These are phyloP conservation scores for Pemphigus obesinymphae DNA, from an alignment of 1,140 invertebrate genomes.

Conservation along the genomic window DNA sequence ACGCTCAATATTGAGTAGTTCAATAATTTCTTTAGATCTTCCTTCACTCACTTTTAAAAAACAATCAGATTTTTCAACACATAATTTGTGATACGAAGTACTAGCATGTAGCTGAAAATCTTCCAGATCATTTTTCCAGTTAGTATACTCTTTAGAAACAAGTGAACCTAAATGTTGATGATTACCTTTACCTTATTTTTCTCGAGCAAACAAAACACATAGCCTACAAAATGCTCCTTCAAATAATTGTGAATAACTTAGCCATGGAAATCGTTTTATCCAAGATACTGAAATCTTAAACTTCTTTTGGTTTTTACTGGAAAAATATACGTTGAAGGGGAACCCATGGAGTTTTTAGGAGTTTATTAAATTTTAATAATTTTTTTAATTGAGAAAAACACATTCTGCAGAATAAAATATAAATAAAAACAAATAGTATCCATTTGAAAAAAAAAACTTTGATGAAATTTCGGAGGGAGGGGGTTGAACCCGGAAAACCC, in stretches of 20 bases:
- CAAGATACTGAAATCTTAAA: conserved; percentile 10
- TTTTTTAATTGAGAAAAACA: too few relatives aligned
- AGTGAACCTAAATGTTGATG: background rate
- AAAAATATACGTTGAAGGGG: background rate
- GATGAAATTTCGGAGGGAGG: too few relatives aligned
- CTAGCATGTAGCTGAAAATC: background rate
- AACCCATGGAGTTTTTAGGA: background rate
- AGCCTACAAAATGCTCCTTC: conserved; percentile 9
- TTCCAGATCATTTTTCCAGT: background rate
- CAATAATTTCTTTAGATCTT: background rate
- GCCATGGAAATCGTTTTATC: background rate
- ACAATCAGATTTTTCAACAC: background rate
- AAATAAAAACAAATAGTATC: too few relatives aligned
- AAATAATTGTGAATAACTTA: background rate
- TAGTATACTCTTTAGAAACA: background rate
- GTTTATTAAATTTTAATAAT: too few relatives aligned
- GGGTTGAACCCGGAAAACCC: too few relatives aligned
- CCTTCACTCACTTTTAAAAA: conserved; percentile 2
- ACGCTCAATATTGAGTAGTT: background rate
- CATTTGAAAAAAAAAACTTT: too few relatives aligned
- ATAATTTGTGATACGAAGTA: background rate
- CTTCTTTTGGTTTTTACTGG: background rate
- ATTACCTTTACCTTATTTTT: conserved; percentile 1
- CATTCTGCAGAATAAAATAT: too few relatives aligned
- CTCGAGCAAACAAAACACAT: background rate